Evolutionary conservation across 1,140 invertebrate genomes (phyloP), one percentile per base, ranked within the genome.

Genomic region (Orius insidiosus): DNA sequence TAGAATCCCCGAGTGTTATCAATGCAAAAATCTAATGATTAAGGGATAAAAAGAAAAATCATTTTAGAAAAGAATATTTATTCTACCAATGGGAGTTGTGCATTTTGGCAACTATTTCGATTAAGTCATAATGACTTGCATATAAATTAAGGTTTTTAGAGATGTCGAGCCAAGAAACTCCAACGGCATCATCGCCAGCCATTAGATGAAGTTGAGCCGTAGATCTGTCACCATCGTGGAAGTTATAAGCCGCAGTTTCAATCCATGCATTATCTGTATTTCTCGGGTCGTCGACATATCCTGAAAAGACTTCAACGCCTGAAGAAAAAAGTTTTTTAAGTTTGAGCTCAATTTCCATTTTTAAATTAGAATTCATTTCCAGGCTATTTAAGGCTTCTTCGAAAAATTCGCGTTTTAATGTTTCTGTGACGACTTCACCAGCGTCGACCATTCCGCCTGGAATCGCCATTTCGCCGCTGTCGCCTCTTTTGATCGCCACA

Each of bases 261-360:
- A 98, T 89, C 94, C 95, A 98, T 0, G 90, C 77, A 64, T 97
- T 96, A 62, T 98, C 94, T 0, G 90, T 95, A 58, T 98, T 98
- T 41, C 93, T 70, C 5, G 83, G 87, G 66, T 98, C 94, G 66
- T 97, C 92, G 0, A 97, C 87, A 63, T 96, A 95, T 1, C 89
- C 88, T 57, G 71, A 69, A 57, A 85, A 93, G 8, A 95, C 67
- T 54, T 76, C 71, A 15, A 69, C 60, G 3, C 85, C 85, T n/a
- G 63, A 60, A 7, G 61, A 56, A 57, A 95, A 95, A 55, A 95
- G 80, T 7, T 74, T 55, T 10, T 74, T 63, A 3, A 95, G 66
- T 36, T 63, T 59, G 39, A 64, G 51, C 55, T 73, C 62, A 3
- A 24, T 24, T 24, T 24, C 7, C 38, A 72, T 60, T 47, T 63